Base-by-base conservation (phyloP, 2,113 vertebrate genomes). In the Tauraco erythrolophus region DNA sequence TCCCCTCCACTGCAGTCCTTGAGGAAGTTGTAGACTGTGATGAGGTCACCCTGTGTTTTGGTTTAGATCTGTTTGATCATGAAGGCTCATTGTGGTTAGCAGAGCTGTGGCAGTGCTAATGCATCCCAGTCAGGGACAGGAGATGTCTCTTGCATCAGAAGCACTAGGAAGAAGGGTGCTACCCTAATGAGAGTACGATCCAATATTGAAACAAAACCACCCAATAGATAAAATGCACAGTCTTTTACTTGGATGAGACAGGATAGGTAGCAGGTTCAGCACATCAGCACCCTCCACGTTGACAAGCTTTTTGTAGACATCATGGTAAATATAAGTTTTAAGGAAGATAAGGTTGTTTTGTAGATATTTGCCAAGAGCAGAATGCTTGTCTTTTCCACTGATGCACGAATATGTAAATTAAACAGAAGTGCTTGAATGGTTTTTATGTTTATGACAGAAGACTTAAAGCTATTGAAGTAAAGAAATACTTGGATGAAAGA, bases 371-470 rank as follows among this genome's bases (percentile, higher is more conserved):
- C 77, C 80, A 89, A 56, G 57, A 82, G 80, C 61, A 82, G 81
- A 96, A 84, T 69, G 37, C 62, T 51, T 83, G 14, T 91, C 62
- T 92, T 78, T 95, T 92, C 56, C 62, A 69, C 39, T 92, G 82
- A 85, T 1, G 4, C 31, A 85, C 57, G 88, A 93, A 93, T 92
- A 89, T 27, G 70, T 85, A 93, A 93, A 94, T 85, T 88, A 85
- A 93, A 75, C 50, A 71, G 87, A 81, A 88, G 19, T 83, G 37
- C 50, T 92, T 85, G 71, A 57, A 43, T 72, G 12, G 0, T 28
- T 91, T 96, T 90, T 54, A 54, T 88, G n/a, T 89, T 92, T 90
- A 27, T 93, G 58, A 80, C 84, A 72, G 74, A 61, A 90, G 61
- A 61, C 53, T 87, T 89, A 65, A 92, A 93, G 60, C 45, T 65